Percentiles rank a stretch among this genome's conserved stretches.
These are phyloP conservation scores for Suricata suricatta DNA, from an alignment of 2,113 vertebrate species.

Conservation along the genomic window DNA sequence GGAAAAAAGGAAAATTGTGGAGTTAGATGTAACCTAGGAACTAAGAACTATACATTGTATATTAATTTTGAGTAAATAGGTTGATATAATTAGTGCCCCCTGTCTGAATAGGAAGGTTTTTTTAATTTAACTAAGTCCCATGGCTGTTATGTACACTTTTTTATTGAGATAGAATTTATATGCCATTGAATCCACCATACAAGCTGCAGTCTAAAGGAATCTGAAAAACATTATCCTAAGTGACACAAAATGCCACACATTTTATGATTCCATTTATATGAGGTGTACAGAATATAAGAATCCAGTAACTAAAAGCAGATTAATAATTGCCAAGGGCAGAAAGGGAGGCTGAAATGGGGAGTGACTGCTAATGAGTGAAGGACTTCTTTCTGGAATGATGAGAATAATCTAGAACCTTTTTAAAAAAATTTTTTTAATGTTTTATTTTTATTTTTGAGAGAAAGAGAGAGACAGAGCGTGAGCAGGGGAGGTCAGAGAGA, in stretches of 20 bases:
- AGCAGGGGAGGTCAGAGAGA: too few relatives aligned
- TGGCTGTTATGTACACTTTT: not conserved
- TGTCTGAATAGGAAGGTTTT: not conserved
- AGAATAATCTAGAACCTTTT: not conserved
- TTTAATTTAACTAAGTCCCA: not conserved
- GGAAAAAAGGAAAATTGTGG: not conserved
- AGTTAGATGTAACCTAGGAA: not conserved
- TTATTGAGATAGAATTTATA: not conserved
- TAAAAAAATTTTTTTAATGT: too few relatives aligned
- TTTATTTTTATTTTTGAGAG: too few relatives aligned
- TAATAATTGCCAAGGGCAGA: not conserved
- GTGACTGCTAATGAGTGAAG: not conserved
- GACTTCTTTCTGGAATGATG: not conserved
- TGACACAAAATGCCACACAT: not conserved
- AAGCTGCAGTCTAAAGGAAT: not conserved
- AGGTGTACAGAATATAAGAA: not conserved
- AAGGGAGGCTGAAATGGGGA: not conserved
- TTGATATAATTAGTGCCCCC: not conserved
- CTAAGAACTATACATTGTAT: not conserved
- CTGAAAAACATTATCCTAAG: not conserved
- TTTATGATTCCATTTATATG: not conserved
- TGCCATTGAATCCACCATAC: not conserved
- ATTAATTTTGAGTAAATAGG: not conserved
- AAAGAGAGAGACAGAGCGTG: too few relatives aligned
- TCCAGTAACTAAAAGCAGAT: not conserved